Evolutionary conservation across 2,888 invertebrate genomes (phyloP).

Genomic region (Pristionchus mayeri): DNA sequence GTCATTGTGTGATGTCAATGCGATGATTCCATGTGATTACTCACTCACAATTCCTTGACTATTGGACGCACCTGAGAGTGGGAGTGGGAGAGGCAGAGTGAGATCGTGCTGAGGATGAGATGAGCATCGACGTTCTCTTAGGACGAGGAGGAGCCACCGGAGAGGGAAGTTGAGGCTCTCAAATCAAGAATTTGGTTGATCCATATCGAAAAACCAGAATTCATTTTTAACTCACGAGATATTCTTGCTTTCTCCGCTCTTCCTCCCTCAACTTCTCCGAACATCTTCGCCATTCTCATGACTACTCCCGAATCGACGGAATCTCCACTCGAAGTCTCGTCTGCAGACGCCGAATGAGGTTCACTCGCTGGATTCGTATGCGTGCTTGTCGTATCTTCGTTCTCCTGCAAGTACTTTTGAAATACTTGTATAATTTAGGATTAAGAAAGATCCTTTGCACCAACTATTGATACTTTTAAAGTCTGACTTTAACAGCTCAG

Average conservation of each 20-base stretch:
- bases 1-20: background rate
- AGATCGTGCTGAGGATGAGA: background rate
- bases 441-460: too few species aligned
- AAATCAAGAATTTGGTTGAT: background rate
- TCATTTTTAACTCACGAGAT: conserved; percentile 38
- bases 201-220: background rate
- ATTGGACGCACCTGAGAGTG: background rate
- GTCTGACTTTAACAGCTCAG: background rate
- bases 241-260: background rate
- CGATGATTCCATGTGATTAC: background rate
- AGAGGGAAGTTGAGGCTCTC: conserved; percentile 23
- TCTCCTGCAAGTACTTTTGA: background rate
- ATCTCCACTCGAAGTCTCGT: conserved; percentile 46
- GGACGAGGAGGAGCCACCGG: conserved; percentile 46
- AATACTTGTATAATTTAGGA: too few species aligned
- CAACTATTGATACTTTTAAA: too few species aligned
- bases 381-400: background rate
- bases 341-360: background rate
- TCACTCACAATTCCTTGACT: background rate
- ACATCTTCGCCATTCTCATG: conserved; percentile 49
- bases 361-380: background rate
- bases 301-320: conserved; percentile 46
- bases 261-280: conserved; percentile 41
- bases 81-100: background rate
- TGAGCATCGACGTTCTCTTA: conserved; percentile 40